Base-by-base conservation (phyloP, 2,113 vertebrate species). In the Xerus inauris region DNA sequence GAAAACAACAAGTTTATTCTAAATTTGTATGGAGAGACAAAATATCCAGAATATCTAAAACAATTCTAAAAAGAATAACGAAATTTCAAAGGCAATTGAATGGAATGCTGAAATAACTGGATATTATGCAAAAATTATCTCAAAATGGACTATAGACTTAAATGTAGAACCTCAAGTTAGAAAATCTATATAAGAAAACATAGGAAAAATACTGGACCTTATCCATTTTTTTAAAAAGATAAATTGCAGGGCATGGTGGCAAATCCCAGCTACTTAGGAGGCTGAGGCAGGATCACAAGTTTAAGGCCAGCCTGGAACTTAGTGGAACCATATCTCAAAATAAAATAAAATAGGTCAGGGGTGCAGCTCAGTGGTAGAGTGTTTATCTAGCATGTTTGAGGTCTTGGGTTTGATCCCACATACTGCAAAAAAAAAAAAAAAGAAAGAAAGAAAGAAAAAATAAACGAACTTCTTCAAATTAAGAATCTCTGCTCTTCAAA, bases 401-500 rank as follows among this genome's bases (percentile, higher is more conserved):
- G 28, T 12, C 64, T 32, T 65, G 30, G 64, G 64, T 32, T 32
- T 12, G 28, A 65, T 26, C 64, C 64, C 30, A 62, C 26, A 28
- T 11, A 62, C 24, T 62, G 24, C 59, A 62, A 62, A 62, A 26
- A 26, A 62, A 28, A 3, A 62, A 26, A 62, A 62, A 62, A 28
- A 28, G 49, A 13, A n/a, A n/a, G n/a, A n/a, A n/a, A n/a, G n/a
- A 49, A 49, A 49, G 14, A 49, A 49, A 4, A 54, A 10, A 47
- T 54, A 77, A 81, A 65, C 0, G 8, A 67, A 91, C 26, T 76
- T 94, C 38, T 79, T 88, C 42, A 89, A 57, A 91, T 82, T 77
- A 82, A 95, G 65, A 94, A 49, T 17, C 51, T 91, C 64, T 83
- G 49, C 12, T 94, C 45, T 95, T 91, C 22, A 72, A 95, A 94